Evolutionary conservation across 2,113 vertebrate genomes (phyloP).

Genomic region (Falcunculus frontatus): DNA sequence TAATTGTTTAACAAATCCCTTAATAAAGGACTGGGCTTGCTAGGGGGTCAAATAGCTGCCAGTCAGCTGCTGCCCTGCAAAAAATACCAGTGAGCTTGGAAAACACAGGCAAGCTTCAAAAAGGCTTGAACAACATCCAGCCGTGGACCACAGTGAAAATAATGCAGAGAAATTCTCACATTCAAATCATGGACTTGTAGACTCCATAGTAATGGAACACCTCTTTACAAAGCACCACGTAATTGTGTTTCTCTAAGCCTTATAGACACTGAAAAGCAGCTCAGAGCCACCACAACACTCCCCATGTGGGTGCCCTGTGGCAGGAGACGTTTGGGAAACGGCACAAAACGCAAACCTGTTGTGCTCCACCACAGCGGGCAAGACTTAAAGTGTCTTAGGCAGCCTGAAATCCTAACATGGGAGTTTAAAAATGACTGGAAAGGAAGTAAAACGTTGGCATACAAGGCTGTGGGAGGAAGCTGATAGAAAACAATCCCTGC

Average conservation of each 20-base stretch:
- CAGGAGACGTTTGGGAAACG: not conserved
- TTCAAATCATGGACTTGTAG: not conserved
- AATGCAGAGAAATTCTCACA: not conserved
- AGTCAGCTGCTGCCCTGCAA: not conserved
- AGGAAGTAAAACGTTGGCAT: not conserved
- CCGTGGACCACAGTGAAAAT: not conserved
- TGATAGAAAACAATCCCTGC: not conserved
- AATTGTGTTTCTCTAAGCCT: not conserved
- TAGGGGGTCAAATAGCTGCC: not conserved
- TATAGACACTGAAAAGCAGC: not conserved
- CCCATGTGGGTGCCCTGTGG: not conserved
- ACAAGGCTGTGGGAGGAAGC: not conserved
- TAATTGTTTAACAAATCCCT: not conserved
- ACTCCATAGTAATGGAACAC: not conserved
- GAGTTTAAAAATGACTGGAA: not conserved
- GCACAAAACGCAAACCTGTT: not conserved
- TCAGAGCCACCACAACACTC: not conserved
- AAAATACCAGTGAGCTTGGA: not conserved
- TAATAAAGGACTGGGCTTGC: not conserved
- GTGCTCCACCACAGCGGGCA: not conserved
- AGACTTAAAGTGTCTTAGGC: rapidly evolving
- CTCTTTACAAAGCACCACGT: not conserved
- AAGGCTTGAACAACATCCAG: not conserved
- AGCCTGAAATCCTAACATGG: not conserved
- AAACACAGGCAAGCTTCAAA: not conserved